phyloP scores from a whole-genome alignment of 2,888 invertebrate species.

The Aporophyla lueneburgensis region DNA sequence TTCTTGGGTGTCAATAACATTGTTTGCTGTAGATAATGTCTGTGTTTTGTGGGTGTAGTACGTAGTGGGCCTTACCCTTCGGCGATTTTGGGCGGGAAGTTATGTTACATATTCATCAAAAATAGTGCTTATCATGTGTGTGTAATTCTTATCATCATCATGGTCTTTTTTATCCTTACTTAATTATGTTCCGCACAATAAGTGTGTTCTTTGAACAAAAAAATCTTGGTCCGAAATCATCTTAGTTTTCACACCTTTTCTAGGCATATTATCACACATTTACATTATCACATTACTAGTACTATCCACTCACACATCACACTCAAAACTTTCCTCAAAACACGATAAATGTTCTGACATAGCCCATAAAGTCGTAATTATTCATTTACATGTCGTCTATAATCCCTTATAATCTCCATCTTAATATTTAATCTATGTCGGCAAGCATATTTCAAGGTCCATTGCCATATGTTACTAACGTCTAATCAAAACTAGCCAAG shows the following conservation, averaged over 20 bases:
- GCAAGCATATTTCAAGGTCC: conserved; percentile 32
- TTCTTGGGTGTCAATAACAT: neutral
- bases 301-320: neutral
- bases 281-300: neutral
- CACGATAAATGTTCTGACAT: neutral
- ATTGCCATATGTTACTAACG: conserved; percentile 13
- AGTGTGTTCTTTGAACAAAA: neutral
- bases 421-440: neutral
- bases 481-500: conserved; percentile 27
- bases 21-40: neutral
- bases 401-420: conserved; percentile 13
- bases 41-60: neutral
- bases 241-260: neutral
- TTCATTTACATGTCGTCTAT: neutral
- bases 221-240: neutral
- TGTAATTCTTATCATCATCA: neutral
- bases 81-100: neutral
- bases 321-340: neutral
- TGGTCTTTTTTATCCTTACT: neutral
- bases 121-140: neutral
- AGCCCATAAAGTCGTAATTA: neutral
- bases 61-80: neutral
- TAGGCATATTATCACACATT: neutral
- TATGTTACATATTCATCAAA: neutral
- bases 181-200: neutral